Conservation (phyloP, 2,797 vertebrate genomes). For the Hybognathus amarus region DNA sequence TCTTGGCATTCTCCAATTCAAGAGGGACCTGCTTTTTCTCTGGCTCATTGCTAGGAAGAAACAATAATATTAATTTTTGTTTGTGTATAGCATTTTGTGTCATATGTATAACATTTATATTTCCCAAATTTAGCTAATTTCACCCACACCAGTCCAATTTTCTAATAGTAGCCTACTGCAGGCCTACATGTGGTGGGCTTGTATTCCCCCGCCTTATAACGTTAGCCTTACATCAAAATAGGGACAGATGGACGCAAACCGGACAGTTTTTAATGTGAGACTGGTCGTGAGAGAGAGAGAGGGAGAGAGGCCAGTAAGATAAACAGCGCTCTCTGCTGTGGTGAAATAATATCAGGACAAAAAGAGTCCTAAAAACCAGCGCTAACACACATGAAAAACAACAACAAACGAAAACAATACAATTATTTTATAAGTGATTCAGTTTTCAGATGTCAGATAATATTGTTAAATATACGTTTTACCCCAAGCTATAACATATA, state of each 20-base stretch:
- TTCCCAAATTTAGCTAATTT: neutral
- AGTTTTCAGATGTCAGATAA: neutral
- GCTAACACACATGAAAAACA: neutral
- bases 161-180: neutral
- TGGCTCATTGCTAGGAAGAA: neutral
- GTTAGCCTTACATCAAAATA: neutral
- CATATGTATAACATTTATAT: neutral
- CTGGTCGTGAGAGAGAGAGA: too few relatives aligned
- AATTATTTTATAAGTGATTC: neutral
- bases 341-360: neutral
- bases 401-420: neutral
- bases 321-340: conserved; percentile 27
- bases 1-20: neutral
- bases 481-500: neutral
- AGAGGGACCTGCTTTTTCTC: neutral
- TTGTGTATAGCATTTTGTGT: neutral
- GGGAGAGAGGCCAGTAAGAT: neutral
- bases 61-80: neutral
- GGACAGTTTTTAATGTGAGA: neutral
- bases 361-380: too few relatives aligned
- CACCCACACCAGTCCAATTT: neutral
- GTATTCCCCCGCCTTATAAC: neutral
- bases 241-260: neutral
- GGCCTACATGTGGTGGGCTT: neutral
- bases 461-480: neutral